These are phyloP conservation scores for Nasonia vitripennis DNA, from an alignment of 1,140 invertebrate species.

Conservation along the genomic window DNA sequence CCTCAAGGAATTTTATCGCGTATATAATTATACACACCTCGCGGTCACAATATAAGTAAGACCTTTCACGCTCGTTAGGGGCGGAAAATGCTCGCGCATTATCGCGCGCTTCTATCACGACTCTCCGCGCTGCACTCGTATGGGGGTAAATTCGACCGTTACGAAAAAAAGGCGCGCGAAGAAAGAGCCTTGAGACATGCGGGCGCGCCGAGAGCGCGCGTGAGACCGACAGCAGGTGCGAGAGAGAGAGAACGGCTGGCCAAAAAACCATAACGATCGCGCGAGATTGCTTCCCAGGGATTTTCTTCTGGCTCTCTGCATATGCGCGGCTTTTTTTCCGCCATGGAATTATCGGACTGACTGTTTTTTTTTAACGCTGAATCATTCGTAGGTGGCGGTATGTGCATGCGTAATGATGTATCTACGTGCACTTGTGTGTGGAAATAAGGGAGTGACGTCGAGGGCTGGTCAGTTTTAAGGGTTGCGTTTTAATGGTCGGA, in stretches of 20 bases:
- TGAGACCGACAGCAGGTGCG: conserved; percentile 39
- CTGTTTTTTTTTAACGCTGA: conserved; percentile 46
- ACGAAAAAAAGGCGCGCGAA: conserved; percentile 60
- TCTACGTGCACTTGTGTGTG: no score
- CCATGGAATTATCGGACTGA: not conserved
- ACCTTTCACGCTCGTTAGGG: conserved; percentile 13
- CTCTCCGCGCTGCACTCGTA: conserved; percentile 38
- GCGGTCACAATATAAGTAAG: not conserved
- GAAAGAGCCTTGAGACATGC: conserved; percentile 58
- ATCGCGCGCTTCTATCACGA: conserved; percentile 49
- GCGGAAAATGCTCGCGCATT: conserved; percentile 45
- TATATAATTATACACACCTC: not conserved
- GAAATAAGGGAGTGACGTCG: no score
- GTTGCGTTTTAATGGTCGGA: no score
- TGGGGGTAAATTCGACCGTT: conserved; percentile 71
- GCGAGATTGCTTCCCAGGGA: conserved; percentile 62
- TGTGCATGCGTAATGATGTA: no score
- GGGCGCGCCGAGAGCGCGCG: conserved; percentile 51
- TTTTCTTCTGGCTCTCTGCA: conserved; percentile 56
- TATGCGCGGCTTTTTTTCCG: conserved; percentile 34
- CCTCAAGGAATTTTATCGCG: no score
- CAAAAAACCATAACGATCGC: conserved; percentile 66
- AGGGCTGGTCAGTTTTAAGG: no score
- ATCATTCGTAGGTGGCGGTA: not conserved
- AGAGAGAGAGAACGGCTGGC: conserved; percentile 31